Conservation (phyloP, 2,797 vertebrate species). For the Sebastes itinus region DNA sequence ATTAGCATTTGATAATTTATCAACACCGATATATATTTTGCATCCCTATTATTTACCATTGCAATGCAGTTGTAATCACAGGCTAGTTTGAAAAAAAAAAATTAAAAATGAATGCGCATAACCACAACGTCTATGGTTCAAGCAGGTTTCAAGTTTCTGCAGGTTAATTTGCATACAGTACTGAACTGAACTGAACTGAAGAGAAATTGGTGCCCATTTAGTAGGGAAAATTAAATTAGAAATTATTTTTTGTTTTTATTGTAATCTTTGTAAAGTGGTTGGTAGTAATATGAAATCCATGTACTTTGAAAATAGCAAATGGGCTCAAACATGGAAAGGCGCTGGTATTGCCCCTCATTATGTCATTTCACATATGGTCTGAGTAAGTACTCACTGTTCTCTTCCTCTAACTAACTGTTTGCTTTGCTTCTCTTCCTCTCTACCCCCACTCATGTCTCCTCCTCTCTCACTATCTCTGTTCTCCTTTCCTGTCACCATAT, state of each 20-base stretch:
- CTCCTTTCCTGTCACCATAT: not conserved
- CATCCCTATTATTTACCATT: not conserved
- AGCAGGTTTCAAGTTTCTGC: not conserved
- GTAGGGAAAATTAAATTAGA: not conserved
- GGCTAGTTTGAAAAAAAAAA: not conserved
- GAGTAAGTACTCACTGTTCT: not conserved
- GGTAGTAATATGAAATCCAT: not conserved
- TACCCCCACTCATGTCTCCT: not conserved
- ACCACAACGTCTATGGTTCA: not conserved
- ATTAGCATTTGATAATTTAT: accelerated
- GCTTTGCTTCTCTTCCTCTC: not conserved
- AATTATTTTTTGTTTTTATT: no score
- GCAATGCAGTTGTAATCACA: not conserved
- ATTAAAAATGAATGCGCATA: not conserved
- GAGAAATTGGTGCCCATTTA: not conserved
- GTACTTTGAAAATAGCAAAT: not conserved
- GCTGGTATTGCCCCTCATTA: not conserved
- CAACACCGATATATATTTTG: not conserved
- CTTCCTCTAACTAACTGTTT: not conserved
- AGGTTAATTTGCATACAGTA: not conserved
- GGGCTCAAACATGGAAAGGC: not conserved
- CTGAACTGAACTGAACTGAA: not conserved
- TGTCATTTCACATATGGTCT: not conserved
- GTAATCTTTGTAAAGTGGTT: not conserved
- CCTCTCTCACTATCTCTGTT: not conserved